Conservation (phyloP, 2,113 vertebrate genomes). For the Cebus imitator region DNA sequence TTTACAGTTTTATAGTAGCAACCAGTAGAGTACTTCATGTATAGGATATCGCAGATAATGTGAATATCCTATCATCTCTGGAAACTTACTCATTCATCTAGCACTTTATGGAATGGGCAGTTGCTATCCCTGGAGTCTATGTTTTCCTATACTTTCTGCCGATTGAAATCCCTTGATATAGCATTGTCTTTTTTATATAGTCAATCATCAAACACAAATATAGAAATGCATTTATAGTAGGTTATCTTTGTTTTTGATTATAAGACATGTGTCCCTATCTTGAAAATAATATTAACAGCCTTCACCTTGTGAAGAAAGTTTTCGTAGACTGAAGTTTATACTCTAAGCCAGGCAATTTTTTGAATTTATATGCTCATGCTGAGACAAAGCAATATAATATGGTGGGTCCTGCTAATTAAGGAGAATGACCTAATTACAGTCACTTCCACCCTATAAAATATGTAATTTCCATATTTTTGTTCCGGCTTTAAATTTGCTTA, state of each 20-base stretch:
- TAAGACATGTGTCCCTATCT: background rate
- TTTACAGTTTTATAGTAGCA: background rate
- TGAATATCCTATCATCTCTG: background rate
- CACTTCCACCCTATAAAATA: background rate
- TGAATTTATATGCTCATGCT: background rate
- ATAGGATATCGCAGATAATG: background rate
- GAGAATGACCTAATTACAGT: background rate
- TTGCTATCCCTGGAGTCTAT: background rate
- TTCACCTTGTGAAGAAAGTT: background rate
- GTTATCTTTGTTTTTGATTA: background rate
- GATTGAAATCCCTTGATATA: background rate
- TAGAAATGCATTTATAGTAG: background rate
- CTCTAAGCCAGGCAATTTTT: background rate
- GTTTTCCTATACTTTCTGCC: background rate
- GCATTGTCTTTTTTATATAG: background rate
- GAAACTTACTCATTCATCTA: background rate
- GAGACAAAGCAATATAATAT: background rate
- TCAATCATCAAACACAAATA: background rate
- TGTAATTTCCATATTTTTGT: background rate
- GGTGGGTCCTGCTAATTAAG: background rate
- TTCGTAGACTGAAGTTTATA: background rate
- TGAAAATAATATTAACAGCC: background rate
- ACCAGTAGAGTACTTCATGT: background rate
- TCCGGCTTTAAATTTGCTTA: slow-evolving; percentile 16
- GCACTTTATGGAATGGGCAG: background rate